These are phyloP conservation scores for Azorinus chamasolen DNA, from an alignment of 2,888 invertebrate genomes.

Conservation along the genomic window DNA sequence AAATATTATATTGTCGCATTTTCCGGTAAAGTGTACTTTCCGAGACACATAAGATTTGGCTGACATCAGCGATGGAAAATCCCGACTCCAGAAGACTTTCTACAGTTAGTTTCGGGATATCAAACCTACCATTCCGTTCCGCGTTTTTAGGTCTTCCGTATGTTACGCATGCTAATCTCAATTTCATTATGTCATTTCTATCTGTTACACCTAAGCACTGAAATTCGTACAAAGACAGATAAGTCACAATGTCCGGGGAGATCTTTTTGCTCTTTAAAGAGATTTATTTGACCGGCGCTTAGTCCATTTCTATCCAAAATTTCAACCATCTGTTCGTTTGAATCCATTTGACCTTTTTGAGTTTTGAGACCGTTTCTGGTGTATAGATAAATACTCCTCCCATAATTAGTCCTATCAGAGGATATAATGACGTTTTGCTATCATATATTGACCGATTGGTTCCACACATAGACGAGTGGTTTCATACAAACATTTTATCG, in stretches of 20 bases:
- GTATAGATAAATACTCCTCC: no score
- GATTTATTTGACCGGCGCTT: no score
- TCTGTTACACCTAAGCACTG: constrained; percentile 26
- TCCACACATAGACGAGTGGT: no score
- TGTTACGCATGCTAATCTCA: constrained; percentile 37
- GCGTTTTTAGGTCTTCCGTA: constrained; percentile 16
- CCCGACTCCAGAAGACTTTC: neutral
- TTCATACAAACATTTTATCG: no score
- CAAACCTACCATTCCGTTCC: constrained; percentile 4
- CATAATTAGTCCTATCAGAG: no score
- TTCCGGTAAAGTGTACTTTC: constrained; percentile 11
- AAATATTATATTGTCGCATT: constrained; percentile 6
- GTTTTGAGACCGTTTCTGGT: no score
- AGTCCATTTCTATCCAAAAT: no score
- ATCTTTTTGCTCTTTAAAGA: no score
- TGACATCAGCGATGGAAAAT: neutral
- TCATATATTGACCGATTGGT: no score
- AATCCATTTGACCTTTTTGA: no score
- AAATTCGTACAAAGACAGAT: constrained; percentile 29
- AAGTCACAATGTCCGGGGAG: constrained; percentile 33
- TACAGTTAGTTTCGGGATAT: constrained; percentile 26
- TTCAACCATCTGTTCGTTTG: no score
- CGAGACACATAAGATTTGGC: constrained; percentile 3
- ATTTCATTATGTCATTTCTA: constrained; percentile 38
- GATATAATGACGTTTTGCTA: no score